Evolutionary conservation across 2,888 invertebrate genomes (phyloP).

Genomic region (Drosophila bunnanda): DNA sequence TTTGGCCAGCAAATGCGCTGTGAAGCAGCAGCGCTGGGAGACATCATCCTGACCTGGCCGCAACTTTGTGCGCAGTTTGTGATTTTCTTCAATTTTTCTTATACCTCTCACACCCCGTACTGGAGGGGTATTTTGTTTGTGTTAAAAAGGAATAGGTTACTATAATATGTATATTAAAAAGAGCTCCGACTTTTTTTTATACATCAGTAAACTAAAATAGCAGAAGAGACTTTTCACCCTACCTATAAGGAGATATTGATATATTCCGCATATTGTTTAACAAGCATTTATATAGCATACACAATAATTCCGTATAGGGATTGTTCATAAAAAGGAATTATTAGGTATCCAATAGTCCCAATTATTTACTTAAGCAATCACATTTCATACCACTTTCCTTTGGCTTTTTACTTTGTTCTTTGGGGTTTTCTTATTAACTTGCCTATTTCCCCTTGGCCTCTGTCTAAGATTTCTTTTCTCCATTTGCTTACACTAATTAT

Average conservation of each 20-base stretch:
- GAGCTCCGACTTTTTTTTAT: too few species aligned
- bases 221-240: rapidly evolving
- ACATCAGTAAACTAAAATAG: not conserved
- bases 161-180: too few species aligned
- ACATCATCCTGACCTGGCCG: slow-evolving; percentile 49
- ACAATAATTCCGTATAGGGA: too few species aligned
- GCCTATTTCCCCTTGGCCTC: slow-evolving; percentile 4
- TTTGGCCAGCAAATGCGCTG: slow-evolving; percentile 76
- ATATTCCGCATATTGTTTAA: too few species aligned
- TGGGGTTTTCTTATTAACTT: slow-evolving; percentile 34
- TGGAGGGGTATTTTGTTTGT: not conserved
- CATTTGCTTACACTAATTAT: slow-evolving; percentile 81
- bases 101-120: not conserved
- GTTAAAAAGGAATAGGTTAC: too few species aligned
- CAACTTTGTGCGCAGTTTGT: slow-evolving; percentile 40
- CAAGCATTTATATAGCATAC: too few species aligned
- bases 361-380: not conserved
- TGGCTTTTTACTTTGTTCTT: slow-evolving; percentile 1
- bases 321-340: too few species aligned
- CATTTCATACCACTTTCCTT: slow-evolving; percentile 19
- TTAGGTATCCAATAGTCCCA: slow-evolving; percentile 6
- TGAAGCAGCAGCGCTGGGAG: slow-evolving; percentile 49
- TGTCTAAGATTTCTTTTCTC: slow-evolving; percentile 70
- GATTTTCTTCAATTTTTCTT: slow-evolving; percentile 18
- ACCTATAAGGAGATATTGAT: too few species aligned